These are phyloP conservation scores for Xiphias gladius DNA, from an alignment of 2,113 vertebrate species.

Conservation along the genomic window DNA sequence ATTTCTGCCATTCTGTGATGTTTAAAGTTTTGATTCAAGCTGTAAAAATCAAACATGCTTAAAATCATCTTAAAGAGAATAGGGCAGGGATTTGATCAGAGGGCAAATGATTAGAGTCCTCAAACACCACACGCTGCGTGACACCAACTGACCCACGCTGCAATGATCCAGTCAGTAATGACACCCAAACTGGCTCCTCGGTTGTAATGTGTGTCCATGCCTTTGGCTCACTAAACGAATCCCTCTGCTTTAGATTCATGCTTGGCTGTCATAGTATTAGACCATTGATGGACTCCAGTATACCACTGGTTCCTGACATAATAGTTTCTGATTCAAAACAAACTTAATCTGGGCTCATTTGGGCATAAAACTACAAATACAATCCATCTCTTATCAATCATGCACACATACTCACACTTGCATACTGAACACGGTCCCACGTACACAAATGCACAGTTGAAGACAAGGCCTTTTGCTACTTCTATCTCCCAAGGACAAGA, in stretches of 20 bases:
- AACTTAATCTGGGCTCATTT: background rate
- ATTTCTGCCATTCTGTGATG: background rate
- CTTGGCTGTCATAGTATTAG: background rate
- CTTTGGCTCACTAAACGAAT: slow-evolving; percentile 27
- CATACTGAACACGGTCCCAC: slow-evolving; percentile 10
- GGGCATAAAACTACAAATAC: background rate
- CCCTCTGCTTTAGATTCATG: background rate
- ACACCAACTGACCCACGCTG: background rate
- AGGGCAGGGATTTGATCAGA: background rate
- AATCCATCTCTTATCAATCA: background rate
- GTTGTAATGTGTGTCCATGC: background rate
- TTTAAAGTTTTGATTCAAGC: background rate
- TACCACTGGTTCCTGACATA: no score
- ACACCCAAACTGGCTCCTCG: background rate
- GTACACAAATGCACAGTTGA: slow-evolving; percentile 10
- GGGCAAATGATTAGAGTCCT: background rate
- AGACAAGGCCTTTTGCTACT: slow-evolving; percentile 17
- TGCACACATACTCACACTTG: background rate
- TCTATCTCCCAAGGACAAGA: slow-evolving; percentile 47
- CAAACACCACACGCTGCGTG: background rate
- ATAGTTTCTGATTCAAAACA: background rate
- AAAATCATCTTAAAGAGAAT: background rate
- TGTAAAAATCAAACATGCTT: no score
- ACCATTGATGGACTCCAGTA: background rate
- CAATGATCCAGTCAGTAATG: background rate